phyloP scores from a whole-genome alignment of 2,888 invertebrate genomes.

The Tetragnatha montana region DNA sequence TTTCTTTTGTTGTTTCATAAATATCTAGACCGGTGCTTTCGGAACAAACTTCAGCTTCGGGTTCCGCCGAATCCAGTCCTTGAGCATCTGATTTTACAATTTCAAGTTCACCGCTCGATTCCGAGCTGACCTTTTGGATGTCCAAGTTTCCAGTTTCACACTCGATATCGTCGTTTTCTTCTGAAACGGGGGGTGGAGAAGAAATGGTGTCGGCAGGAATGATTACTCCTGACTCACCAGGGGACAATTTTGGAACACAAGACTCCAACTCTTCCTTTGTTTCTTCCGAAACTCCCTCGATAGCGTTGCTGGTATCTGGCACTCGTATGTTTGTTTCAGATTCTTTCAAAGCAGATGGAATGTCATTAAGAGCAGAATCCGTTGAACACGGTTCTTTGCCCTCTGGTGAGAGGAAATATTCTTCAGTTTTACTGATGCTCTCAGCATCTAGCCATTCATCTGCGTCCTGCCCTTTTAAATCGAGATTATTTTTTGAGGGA shows the following conservation, averaged over 20 bases:
- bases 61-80: background rate
- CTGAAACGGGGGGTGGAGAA: background rate
- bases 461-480: background rate
- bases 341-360: background rate
- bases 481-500: slow-evolving; percentile 13
- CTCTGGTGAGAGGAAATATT: slow-evolving; percentile 9
- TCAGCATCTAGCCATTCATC: slow-evolving; percentile 32
- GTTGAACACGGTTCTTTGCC: background rate
- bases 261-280: background rate
- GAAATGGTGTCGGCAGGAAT: background rate
- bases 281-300: background rate
- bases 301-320: slow-evolving; percentile 15
- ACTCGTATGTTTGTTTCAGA: background rate
- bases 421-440: slow-evolving; percentile 34
- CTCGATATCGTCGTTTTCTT: background rate
- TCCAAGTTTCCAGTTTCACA: background rate
- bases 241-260: background rate
- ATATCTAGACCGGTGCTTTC: background rate
- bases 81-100: background rate
- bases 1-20: slow-evolving; percentile 49
- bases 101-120: background rate
- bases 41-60: slow-evolving; percentile 4
- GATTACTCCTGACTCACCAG: background rate
- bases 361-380: background rate
- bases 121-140: background rate